Percentiles rank a stretch among this genome's conserved stretches.
These are phyloP conservation scores for Rhinolophus sinicus DNA, from an alignment of 2,113 vertebrate genomes.

Conservation along the genomic window DNA sequence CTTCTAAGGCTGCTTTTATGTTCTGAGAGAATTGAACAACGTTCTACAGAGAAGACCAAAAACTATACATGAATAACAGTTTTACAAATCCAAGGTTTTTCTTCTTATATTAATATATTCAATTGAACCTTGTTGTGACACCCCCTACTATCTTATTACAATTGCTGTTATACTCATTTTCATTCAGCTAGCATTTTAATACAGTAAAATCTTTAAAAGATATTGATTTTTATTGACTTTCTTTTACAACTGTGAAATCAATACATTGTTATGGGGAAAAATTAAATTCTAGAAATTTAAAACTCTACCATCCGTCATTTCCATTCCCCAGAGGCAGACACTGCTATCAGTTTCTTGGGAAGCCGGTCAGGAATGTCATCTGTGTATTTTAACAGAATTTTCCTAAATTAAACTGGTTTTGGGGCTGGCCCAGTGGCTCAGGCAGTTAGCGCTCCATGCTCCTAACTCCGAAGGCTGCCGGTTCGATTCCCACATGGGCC, in stretches of 20 bases:
- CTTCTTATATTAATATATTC: not conserved
- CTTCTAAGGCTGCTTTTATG: not conserved
- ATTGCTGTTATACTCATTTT: not conserved
- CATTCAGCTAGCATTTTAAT: slow-evolving; percentile 26
- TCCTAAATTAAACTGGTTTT: not conserved
- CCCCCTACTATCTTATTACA: not conserved
- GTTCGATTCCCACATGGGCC: no score
- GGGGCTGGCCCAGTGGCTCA: no score
- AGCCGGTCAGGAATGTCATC: not conserved
- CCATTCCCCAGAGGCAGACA: not conserved
- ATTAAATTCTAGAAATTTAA: not conserved
- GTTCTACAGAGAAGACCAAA: not conserved
- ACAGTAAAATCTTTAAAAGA: not conserved
- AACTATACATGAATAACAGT: not conserved
- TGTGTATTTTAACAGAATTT: not conserved
- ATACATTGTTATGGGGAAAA: not conserved
- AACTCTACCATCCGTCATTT: not conserved
- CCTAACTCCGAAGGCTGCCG: no score
- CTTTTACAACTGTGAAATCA: slow-evolving; percentile 28
- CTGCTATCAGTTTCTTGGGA: not conserved
- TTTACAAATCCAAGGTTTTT: slow-evolving; percentile 1
- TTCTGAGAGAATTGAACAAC: not conserved
- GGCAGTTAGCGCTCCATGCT: no score
- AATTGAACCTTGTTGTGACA: not conserved
- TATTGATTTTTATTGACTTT: not conserved